These are phyloP conservation scores for Vipera ursinii DNA, from an alignment of 2,797 vertebrate species.

Conservation along the genomic window DNA sequence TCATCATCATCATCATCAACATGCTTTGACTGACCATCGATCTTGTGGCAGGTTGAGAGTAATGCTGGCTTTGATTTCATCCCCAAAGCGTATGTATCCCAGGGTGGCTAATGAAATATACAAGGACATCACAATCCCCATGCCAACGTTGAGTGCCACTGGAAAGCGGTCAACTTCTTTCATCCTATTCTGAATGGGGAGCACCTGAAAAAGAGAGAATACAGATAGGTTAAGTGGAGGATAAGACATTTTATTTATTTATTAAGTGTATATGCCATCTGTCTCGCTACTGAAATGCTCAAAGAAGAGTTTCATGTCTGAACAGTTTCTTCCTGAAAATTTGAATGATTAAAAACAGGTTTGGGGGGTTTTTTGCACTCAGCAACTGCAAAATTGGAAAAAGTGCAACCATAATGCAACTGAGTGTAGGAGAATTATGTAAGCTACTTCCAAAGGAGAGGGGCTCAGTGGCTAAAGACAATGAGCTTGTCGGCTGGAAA, in stretches of 20 bases:
- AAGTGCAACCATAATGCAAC: not conserved
- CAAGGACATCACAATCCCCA: constrained; percentile 79
- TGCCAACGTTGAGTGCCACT: constrained; percentile 79
- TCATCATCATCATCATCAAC: not conserved
- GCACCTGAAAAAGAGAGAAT: constrained; percentile 71
- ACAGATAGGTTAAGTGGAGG: not conserved
- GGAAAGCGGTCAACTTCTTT: constrained; percentile 77
- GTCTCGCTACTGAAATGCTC: not conserved
- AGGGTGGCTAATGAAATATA: constrained; percentile 81
- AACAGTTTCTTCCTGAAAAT: not conserved
- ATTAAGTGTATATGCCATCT: not conserved
- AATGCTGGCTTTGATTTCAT: constrained; percentile 84
- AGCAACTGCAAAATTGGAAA: not conserved
- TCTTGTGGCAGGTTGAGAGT: constrained; percentile 86
- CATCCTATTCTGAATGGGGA: constrained; percentile 88
- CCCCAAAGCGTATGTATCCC: constrained; percentile 82
- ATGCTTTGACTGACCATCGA: constrained; percentile 71
- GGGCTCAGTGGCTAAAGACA: not conserved
- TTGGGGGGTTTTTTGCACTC: not conserved
- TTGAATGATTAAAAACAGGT: not conserved
- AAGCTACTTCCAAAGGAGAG: not conserved
- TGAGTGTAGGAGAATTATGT: not conserved
- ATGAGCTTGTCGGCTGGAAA: not conserved
- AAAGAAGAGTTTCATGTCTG: not conserved
- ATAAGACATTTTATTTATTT: not conserved